Evolutionary conservation across 2,113 vertebrate genomes (phyloP).

Genomic region (Anser cygnoides): DNA sequence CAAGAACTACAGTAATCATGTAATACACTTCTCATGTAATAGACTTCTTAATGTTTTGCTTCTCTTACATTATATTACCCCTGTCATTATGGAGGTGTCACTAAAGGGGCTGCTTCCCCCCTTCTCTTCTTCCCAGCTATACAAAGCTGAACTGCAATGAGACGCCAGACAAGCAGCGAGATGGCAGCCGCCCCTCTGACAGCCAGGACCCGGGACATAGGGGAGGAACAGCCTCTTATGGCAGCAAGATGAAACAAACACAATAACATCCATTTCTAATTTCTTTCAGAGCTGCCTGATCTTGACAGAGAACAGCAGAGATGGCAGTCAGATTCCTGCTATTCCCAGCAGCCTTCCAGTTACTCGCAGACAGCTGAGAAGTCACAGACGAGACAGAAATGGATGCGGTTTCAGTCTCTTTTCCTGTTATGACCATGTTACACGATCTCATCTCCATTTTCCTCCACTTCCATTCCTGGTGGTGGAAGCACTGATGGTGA

Average conservation of each 20-base stretch:
- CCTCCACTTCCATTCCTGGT: not conserved
- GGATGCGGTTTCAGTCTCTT: not conserved
- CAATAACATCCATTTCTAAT: not conserved
- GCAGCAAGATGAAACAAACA: not conserved
- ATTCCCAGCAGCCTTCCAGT: not conserved
- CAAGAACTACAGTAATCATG: not conserved
- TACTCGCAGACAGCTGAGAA: not conserved
- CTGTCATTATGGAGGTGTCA: not conserved
- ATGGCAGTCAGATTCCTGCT: not conserved
- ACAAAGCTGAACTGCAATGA: not conserved
- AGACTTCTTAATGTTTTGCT: not conserved
- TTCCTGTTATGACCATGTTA: not conserved
- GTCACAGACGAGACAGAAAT: not conserved
- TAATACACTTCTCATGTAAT: not conserved
- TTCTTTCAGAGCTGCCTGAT: not conserved
- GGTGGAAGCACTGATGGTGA: not conserved
- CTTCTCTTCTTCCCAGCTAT: not conserved
- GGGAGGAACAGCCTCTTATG: not conserved
- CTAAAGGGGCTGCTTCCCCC: not conserved
- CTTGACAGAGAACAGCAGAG: not conserved
- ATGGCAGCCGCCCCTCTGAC: fast-evolving
- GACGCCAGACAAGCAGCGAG: not conserved
- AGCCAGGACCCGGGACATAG: fast-evolving
- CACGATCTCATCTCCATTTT: not conserved
- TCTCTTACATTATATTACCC: not conserved